Evolutionary conservation across 2,888 invertebrate species (phyloP).

Genomic region (Zootermopsis nevadensis): DNA sequence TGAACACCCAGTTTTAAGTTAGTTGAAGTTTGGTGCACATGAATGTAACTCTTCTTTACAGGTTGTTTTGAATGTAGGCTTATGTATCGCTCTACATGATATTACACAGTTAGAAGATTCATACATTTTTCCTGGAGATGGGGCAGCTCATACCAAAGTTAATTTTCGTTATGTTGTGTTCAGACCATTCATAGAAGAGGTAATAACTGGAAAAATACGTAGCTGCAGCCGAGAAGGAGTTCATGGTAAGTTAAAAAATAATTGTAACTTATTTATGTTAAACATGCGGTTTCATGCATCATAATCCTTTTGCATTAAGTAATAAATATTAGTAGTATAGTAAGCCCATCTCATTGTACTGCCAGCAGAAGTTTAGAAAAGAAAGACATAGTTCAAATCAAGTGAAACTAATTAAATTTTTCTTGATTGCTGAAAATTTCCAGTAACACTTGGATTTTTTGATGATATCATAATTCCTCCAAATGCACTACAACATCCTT

Average conservation of each 20-base stretch:
- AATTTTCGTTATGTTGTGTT: slow-evolving; percentile 95
- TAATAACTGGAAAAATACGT: slow-evolving; percentile 92
- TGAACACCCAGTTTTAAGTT: neutral
- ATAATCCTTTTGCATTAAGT: no score
- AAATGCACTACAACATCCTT: slow-evolving; percentile 91
- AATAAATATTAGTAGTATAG: no score
- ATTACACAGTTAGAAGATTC: slow-evolving; percentile 90
- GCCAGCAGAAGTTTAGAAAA: no score
- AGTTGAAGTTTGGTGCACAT: neutral
- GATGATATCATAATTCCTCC: slow-evolving; percentile 96
- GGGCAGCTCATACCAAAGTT: slow-evolving; percentile 93
- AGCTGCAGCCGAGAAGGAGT: slow-evolving; percentile 93
- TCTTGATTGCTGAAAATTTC: slow-evolving; percentile 54
- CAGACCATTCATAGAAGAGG: slow-evolving; percentile 93
- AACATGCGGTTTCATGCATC: no score
- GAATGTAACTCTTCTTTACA: slow-evolving; percentile 59
- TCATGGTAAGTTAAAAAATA: slow-evolving; percentile 70
- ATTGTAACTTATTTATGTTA: no score
- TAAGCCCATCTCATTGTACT: no score
- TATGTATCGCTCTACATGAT: slow-evolving; percentile 94
- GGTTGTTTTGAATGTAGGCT: slow-evolving; percentile 94
- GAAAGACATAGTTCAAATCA: no score
- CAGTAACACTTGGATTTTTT: slow-evolving; percentile 95
- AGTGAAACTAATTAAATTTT: no score
- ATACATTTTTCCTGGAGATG: slow-evolving; percentile 94